Percentiles rank a stretch among this genome's conserved stretches.
These are phyloP conservation scores for Scaptomyza cyrtandrae DNA, from an alignment of 2,888 invertebrate genomes.

Conservation along the genomic window DNA sequence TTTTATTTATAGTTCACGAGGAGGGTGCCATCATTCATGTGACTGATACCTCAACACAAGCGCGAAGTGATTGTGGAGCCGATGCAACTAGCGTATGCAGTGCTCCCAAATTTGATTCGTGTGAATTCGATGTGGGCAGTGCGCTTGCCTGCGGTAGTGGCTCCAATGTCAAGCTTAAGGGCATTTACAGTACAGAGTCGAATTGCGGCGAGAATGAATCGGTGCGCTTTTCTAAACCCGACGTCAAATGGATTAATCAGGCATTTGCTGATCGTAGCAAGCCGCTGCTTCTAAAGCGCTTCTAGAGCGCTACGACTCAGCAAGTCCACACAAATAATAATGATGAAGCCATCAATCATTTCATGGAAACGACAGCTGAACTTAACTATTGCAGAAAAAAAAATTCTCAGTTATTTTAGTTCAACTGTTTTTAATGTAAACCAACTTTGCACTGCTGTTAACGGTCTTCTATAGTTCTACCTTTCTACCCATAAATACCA, in stretches of 20 bases:
- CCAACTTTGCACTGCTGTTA: constrained; percentile 60
- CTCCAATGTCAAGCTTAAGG: constrained; percentile 88
- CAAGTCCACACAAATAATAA: constrained; percentile 10
- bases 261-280: constrained; percentile 80
- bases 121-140: constrained; percentile 92
- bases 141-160: constrained; percentile 91
- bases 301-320: constrained; percentile 43
- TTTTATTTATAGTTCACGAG: constrained; percentile 87
- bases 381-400: constrained; percentile 35
- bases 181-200: constrained; percentile 91
- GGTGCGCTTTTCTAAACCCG: constrained; percentile 87
- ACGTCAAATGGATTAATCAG: constrained; percentile 86
- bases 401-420: constrained; percentile 39
- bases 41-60: constrained; percentile 88
- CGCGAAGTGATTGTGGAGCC: constrained; percentile 85
- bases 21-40: constrained; percentile 91
- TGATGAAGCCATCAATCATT: constrained; percentile 23
- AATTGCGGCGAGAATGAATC: constrained; percentile 87
- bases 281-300: constrained; percentile 73
- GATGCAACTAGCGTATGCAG: constrained; percentile 87
- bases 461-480: neutral
- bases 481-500: constrained; percentile 8
- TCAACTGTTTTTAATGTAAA: constrained; percentile 67
- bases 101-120: constrained; percentile 89
- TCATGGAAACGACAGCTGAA: constrained; percentile 37